These are phyloP conservation scores for Melinopterus prodromus DNA, from an alignment of 2,888 invertebrate species.

Conservation along the genomic window DNA sequence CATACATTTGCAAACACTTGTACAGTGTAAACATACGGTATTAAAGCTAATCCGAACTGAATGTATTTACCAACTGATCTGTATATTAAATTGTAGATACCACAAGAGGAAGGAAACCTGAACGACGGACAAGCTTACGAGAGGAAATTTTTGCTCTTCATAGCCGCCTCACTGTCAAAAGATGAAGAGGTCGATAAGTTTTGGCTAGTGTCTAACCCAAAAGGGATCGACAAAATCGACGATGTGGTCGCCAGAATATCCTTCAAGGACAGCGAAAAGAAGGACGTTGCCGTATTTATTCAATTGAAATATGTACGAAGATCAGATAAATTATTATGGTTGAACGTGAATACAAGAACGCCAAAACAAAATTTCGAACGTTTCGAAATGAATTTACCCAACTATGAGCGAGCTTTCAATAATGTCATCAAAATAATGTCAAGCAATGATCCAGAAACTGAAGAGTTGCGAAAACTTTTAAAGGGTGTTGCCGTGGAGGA, in stretches of 20 bases:
- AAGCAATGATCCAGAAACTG: not conserved
- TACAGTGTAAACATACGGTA: no score
- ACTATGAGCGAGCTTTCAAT: not conserved
- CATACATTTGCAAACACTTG: no score
- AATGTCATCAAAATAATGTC: not conserved
- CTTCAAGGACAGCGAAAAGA: not conserved
- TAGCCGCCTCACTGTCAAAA: not conserved
- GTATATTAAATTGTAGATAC: no score
- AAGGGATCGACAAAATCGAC: not conserved
- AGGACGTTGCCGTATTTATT: not conserved
- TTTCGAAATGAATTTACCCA: not conserved
- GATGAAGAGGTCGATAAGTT: not conserved
- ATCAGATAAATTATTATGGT: not conserved
- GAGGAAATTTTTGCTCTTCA: not conserved
- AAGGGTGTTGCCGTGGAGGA: not conserved
- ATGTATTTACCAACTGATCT: no score
- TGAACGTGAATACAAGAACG: not conserved
- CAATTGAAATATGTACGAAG: not conserved
- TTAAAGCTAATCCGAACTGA: no score
- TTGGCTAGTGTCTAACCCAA: not conserved
- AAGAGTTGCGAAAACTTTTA: not conserved
- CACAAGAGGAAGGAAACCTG: not conserved
- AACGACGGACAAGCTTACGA: not conserved
- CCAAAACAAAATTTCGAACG: not conserved
- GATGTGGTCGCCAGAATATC: not conserved